Evolutionary conservation across 1,140 invertebrate species (phyloP), one percentile per base, ranked within the genome.

Genomic region (Coelopa frigida): DNA sequence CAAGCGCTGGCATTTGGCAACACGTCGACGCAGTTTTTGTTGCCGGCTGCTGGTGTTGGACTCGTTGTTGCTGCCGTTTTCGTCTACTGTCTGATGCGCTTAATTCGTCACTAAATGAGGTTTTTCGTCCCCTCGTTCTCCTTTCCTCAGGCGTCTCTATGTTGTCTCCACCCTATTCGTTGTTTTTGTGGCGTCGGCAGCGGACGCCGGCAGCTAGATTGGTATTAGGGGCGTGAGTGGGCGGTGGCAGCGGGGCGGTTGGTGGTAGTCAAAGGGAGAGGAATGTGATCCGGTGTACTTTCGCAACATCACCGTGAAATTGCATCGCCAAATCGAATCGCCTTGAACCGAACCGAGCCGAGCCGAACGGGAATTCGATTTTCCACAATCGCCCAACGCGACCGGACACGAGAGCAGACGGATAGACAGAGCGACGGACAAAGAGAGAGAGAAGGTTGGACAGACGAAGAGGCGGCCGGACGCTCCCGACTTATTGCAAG

Each of bases 251-350:
- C 27, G 7, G 7, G 27, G 7, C 27, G n/a, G 27, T 29, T n/a
- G 27, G 7, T 29, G 27, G 7, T 29, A 29, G 27, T 29, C 27
- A n/a, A 8, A 29, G 7, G 27, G 27, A 56, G 58, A 58, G 53
- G 54, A 56, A 53, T n/a, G n/a, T n/a, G n/a, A n/a, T n/a, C 56
- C 58, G 59, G 59, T 59, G 61, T 59, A n/a, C n/a, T n/a, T 63
- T 63, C 63, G 60, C 61, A 63, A 63, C 60, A 63, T 61, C 61
- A 63, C 61, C 61, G 61, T 64, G 61, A 64, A 64, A 64, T 64
- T 64, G 61, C 61, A 64, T 52, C 61, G 61, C 56, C 61, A 64
- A 64, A 64, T 64, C 61, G 61, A 64, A 64, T 64, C 61, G n/a
- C n/a, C n/a, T n/a, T n/a, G n/a, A n/a, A n/a, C n/a, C n/a, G n/a